Percentiles rank a stretch among this genome's conserved stretches.
These are phyloP conservation scores for Epinephelus coioides DNA, from an alignment of 2,797 vertebrate species.

Conservation along the genomic window DNA sequence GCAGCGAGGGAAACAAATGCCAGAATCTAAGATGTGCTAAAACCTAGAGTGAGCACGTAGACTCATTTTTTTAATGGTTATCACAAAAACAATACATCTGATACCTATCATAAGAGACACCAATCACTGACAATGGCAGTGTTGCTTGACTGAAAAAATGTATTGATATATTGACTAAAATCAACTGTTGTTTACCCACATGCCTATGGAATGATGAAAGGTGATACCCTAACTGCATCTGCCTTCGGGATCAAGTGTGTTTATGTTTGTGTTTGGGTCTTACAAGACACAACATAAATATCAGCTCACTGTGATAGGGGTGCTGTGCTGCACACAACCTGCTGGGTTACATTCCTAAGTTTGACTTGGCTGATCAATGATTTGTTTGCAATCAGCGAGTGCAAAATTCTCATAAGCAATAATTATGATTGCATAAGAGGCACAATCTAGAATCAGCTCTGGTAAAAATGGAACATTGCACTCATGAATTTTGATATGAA, in stretches of 20 bases:
- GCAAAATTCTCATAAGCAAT: neutral
- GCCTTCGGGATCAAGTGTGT: constrained; percentile 36
- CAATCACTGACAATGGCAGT: constrained; percentile 1
- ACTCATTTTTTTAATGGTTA: neutral
- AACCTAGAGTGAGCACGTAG: accelerated
- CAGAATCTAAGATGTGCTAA: too few species aligned
- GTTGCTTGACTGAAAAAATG: constrained; percentile 4
- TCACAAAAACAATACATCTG: neutral
- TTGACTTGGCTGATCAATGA: neutral
- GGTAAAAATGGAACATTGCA: neutral
- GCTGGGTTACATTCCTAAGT: neutral
- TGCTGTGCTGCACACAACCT: neutral
- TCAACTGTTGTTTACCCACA: constrained; percentile 57
- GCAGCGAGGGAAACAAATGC: neutral
- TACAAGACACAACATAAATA: constrained; percentile 18
- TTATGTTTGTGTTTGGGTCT: constrained; percentile 1
- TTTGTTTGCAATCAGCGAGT: too few species aligned
- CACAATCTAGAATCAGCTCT: neutral
- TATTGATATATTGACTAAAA: constrained; percentile 47
- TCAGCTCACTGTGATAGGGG: neutral
- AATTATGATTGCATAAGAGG: neutral
- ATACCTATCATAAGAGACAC: neutral
- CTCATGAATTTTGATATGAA: too few species aligned
- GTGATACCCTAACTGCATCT: constrained; percentile 38
- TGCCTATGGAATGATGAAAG: constrained; percentile 40